Conservation (phyloP, 2,113 vertebrate genomes). For the Taxidea taxus region DNA sequence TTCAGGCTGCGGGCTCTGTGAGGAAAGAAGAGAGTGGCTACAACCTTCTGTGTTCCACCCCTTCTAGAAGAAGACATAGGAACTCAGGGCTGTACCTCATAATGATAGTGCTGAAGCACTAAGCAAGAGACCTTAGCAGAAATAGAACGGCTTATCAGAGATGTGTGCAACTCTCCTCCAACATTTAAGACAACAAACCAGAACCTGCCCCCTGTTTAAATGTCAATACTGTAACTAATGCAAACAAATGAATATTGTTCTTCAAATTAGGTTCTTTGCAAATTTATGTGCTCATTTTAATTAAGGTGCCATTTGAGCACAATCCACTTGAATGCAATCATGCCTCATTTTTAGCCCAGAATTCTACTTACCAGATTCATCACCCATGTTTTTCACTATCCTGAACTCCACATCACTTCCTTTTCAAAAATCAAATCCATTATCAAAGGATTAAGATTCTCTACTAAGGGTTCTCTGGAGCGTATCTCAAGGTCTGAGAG, state of each 20-base stretch:
- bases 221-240: neutral
- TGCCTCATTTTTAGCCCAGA: neutral
- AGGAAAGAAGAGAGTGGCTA: neutral
- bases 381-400: neutral
- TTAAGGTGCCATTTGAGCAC: neutral
- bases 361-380: neutral
- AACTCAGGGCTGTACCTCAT: neutral
- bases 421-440: constrained; percentile 16
- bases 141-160: neutral
- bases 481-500: neutral
- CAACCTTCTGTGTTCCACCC: neutral
- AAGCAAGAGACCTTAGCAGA: neutral
- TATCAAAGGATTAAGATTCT: constrained; percentile 34
- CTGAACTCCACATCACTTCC: neutral
- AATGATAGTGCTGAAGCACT: too few relatives aligned
- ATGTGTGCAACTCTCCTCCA: too few relatives aligned
- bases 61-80: neutral
- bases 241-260: neutral
- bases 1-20: neutral
- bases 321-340: neutral
- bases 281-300: neutral
- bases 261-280: neutral
- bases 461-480: neutral
- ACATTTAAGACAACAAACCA: neutral
- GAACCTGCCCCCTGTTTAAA: neutral